Evolutionary conservation across 2,113 vertebrate genomes (phyloP).

Genomic region (Muscicapa adusta): DNA sequence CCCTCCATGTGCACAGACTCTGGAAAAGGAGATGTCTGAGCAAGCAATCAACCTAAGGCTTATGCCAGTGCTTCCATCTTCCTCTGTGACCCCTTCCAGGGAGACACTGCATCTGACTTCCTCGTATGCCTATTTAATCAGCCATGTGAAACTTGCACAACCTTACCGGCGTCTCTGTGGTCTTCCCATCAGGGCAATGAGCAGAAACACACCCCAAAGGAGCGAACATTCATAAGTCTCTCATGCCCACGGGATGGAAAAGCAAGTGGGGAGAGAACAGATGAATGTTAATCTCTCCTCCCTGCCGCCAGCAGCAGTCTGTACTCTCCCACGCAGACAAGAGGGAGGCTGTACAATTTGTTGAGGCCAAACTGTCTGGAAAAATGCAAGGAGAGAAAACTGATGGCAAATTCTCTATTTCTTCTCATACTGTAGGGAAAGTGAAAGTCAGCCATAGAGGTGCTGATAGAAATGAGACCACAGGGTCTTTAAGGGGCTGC

Average conservation of each 20-base stretch:
- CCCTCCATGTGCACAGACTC: rapidly evolving
- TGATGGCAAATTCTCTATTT: not conserved
- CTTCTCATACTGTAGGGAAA: not conserved
- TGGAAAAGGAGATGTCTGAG: not conserved
- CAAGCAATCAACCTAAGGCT: rapidly evolving
- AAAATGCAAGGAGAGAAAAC: not conserved
- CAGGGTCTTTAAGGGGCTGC: not conserved
- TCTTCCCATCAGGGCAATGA: not conserved
- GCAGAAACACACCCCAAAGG: not conserved
- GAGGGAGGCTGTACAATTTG: conserved; percentile 17
- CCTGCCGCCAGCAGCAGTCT: conserved; percentile 37
- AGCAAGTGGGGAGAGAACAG: not conserved
- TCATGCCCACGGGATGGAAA: not conserved
- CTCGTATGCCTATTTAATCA: not conserved
- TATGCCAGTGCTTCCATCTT: not conserved
- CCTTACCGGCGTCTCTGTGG: not conserved
- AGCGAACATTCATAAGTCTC: not conserved
- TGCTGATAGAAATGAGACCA: not conserved
- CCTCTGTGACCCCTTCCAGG: not conserved
- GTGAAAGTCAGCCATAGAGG: not conserved
- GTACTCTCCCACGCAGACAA: conserved; percentile 47
- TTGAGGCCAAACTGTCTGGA: conserved; percentile 25
- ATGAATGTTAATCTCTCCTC: conserved; percentile 45
- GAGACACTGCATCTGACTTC: not conserved
- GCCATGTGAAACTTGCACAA: not conserved